Evolutionary conservation across 2,113 vertebrate species (phyloP).

Genomic region (Columbina picui): DNA sequence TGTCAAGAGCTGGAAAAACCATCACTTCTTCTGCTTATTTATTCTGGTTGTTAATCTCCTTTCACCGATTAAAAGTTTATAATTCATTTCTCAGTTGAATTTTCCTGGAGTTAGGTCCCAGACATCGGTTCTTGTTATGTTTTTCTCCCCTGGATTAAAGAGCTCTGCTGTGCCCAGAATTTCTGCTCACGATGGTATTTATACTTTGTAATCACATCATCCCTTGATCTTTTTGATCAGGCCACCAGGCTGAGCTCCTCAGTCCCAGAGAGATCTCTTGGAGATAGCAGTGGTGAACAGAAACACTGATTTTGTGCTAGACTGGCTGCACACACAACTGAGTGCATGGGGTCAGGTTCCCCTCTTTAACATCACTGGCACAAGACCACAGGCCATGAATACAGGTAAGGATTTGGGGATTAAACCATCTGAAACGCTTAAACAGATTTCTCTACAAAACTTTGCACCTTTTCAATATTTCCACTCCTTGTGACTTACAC

Average conservation of each 20-base stretch:
- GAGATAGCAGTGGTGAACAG: not conserved
- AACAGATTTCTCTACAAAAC: not conserved
- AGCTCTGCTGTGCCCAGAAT: not conserved
- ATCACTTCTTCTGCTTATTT: not conserved
- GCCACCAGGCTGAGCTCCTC: not conserved
- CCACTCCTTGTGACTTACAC: not conserved
- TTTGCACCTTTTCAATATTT: not conserved
- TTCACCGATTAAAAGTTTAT: not conserved
- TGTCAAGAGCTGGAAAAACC: not conserved
- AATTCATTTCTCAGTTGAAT: not conserved
- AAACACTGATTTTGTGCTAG: not conserved
- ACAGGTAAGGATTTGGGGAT: not conserved
- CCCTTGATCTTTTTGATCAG: conserved; percentile 10
- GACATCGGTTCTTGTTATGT: not conserved
- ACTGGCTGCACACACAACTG: not conserved
- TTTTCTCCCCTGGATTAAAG: not conserved
- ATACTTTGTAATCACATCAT: not conserved
- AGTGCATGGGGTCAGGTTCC: not conserved
- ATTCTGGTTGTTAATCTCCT: not conserved
- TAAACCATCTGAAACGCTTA: not conserved
- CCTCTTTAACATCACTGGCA: not conserved
- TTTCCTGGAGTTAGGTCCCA: not conserved
- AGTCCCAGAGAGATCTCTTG: not conserved
- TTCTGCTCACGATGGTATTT: not conserved
- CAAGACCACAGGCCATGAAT: not conserved